Percentiles rank a stretch among this genome's conserved stretches.
Evolutionary conservation across 2,888 invertebrate genomes (phyloP).

Genomic region (Ectemnius lituratus): DNA sequence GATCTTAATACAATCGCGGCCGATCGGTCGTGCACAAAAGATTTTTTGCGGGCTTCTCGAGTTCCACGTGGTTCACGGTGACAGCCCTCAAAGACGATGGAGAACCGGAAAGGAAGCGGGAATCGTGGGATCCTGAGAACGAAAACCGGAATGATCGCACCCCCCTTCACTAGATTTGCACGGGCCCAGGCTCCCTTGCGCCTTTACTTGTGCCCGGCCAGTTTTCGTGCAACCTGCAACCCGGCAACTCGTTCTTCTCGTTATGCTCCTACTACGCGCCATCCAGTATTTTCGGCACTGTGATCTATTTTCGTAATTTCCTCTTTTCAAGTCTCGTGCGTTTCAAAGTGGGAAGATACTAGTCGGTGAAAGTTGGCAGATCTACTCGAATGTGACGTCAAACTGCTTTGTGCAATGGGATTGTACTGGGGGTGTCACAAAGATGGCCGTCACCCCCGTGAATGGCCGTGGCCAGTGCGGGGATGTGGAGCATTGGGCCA

Average conservation of each 20-base stretch:
- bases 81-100: conserved; percentile 18
- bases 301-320: background rate
- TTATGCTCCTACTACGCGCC: background rate
- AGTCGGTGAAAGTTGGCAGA: background rate
- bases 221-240: conserved; percentile 45
- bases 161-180: conserved; percentile 52
- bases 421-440: conserved; percentile 32
- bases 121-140: conserved; percentile 45
- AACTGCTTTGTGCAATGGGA: background rate
- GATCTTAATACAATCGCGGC: background rate
- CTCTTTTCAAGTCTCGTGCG: background rate
- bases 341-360: background rate
- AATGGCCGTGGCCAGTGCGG: conserved; percentile 24
- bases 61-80: conserved; percentile 25
- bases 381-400: background rate
- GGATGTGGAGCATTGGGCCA: conserved; percentile 51
- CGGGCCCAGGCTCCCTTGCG: conserved; percentile 22
- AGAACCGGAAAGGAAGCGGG: conserved; percentile 42
- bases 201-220: conserved; percentile 37
- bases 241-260: conserved; percentile 41
- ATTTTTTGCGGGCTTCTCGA: conserved; percentile 36
- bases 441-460: conserved; percentile 43
- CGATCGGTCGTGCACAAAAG: conserved; percentile 27
- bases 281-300: background rate
- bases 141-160: conserved; percentile 50